Percentiles rank a stretch among this genome's conserved stretches.
phyloP scores from a whole-genome alignment of 2,797 vertebrate species.

The Heliangelus exortis region DNA sequence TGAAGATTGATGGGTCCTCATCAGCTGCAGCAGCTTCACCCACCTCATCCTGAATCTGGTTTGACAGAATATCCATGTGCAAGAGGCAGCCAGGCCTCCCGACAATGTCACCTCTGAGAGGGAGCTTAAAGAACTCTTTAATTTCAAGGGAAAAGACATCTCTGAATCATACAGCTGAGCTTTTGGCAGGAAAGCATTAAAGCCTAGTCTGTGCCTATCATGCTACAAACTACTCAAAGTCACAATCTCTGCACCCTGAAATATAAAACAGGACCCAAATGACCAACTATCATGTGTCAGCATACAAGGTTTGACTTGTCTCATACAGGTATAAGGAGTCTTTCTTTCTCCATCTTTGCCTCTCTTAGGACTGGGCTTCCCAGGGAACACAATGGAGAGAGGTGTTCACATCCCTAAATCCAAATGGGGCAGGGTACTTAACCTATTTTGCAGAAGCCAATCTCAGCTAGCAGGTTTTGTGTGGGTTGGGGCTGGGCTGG shows the following conservation, averaged over 20 bases:
- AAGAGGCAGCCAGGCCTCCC: conserved; percentile 40
- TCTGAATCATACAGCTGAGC: background rate
- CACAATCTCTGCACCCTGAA: background rate
- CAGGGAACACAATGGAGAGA: background rate
- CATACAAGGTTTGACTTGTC: background rate
- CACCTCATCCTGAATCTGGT: conserved; percentile 11
- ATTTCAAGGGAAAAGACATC: conserved; percentile 6
- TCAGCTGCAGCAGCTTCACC: background rate
- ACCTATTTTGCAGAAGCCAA: background rate
- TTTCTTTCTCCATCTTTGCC: background rate
- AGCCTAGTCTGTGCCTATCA: background rate
- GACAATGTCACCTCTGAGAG: background rate
- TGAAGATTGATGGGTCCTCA: conserved; percentile 26
- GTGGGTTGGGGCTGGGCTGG: background rate
- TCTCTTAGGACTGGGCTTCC: background rate
- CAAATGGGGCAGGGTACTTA: background rate
- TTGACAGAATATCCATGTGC: conserved; percentile 39
- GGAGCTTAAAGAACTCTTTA: conserved; percentile 10
- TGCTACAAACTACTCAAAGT: background rate
- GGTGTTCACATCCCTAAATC: background rate
- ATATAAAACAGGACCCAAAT: background rate
- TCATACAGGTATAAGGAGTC: background rate
- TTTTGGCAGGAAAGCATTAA: conserved; percentile 1
- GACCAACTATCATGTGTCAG: accelerated
- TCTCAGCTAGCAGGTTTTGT: background rate